These are phyloP conservation scores for Heterochromis multidens DNA, from an alignment of 2,113 vertebrate species.

Conservation along the genomic window DNA sequence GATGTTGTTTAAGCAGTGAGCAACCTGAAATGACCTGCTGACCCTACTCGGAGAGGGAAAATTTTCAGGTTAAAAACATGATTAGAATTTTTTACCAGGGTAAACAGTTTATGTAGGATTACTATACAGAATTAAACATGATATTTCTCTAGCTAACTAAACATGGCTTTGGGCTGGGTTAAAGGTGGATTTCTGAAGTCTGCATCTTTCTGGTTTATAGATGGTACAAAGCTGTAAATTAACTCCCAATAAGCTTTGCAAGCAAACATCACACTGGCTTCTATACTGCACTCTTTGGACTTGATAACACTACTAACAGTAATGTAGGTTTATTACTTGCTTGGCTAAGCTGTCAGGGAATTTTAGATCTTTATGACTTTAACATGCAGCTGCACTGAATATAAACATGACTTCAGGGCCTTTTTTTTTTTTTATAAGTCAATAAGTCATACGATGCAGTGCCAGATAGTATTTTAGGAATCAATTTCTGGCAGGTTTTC, in stretches of 20 bases:
- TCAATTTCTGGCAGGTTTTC: slow-evolving; percentile 14
- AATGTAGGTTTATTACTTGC: slow-evolving; percentile 17
- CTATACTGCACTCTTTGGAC: slow-evolving; percentile 25
- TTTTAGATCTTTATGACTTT: slow-evolving; percentile 4
- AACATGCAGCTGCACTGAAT: neutral
- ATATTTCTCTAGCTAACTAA: neutral
- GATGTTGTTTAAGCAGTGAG: neutral
- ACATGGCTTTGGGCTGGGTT: neutral
- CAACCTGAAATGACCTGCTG: neutral
- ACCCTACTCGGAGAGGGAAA: neutral
- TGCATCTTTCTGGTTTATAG: slow-evolving; percentile 1
- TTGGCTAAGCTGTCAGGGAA: slow-evolving; percentile 2
- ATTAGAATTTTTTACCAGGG: neutral
- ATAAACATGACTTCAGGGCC: slow-evolving; percentile 5
- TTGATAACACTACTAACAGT: neutral
- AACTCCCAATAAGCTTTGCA: slow-evolving; percentile 31
- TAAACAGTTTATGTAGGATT: neutral
- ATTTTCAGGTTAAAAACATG: neutral
- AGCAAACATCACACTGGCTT: slow-evolving; percentile 25
- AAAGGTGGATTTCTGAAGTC: neutral
- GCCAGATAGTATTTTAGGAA: slow-evolving; percentile 31
- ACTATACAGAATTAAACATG: neutral
- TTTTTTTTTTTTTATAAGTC: neutral
- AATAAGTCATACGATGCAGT: neutral
- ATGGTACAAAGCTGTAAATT: neutral